Evolutionary conservation across 2,113 vertebrate species (phyloP).

Genomic region (Ailurus styani): DNA sequence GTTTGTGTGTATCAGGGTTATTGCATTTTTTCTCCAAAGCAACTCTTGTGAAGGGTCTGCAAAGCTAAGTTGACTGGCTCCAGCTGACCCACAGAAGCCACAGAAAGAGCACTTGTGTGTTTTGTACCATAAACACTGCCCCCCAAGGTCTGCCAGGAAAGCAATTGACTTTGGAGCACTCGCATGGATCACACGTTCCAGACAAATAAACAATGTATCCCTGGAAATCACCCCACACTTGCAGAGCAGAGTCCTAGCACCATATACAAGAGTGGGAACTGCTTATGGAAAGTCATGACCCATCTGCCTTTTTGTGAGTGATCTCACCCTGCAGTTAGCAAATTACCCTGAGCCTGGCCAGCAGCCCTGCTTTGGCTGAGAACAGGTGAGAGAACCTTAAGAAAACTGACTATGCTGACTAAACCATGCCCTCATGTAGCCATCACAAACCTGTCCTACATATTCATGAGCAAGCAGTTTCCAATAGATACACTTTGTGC

Average conservation of each 20-base stretch:
- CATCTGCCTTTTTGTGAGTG: neutral
- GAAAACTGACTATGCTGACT: accelerated
- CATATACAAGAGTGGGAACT: neutral
- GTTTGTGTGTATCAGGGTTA: neutral
- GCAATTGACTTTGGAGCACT: neutral
- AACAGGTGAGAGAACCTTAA: neutral
- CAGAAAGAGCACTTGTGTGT: neutral
- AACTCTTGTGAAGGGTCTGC: neutral
- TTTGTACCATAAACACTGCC: neutral
- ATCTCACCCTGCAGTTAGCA: neutral
- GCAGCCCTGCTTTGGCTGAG: neutral
- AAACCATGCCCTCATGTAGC: neutral
- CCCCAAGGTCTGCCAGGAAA: neutral
- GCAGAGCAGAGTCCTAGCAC: neutral
- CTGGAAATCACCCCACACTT: neutral
- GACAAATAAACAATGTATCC: neutral
- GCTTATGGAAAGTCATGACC: neutral
- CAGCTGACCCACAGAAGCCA: neutral
- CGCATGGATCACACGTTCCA: neutral
- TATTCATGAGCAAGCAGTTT: neutral
- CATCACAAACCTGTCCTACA: neutral
- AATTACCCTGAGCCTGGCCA: neutral
- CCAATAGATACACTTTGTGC: neutral
- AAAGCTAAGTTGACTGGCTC: neutral
- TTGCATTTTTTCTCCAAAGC: neutral